Conservation (phyloP, 2,888 invertebrate genomes). For the Scaptomyza flava region DNA sequence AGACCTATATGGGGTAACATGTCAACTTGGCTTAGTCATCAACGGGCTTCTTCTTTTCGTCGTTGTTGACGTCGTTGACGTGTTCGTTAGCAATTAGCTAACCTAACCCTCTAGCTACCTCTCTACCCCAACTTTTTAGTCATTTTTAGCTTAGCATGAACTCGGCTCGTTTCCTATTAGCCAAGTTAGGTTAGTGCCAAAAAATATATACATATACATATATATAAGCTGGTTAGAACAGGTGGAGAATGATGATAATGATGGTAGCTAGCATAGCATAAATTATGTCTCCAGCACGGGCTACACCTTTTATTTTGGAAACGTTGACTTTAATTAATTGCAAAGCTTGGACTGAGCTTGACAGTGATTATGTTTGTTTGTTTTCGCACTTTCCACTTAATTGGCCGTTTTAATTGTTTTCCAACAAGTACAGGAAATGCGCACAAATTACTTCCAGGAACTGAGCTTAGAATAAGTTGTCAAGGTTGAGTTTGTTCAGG, state of each 20-base stretch:
- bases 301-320: conserved; percentile 35
- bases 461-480: conserved; percentile 10
- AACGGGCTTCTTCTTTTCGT: conserved; percentile 13
- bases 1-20: conserved; percentile 13
- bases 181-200: conserved; percentile 52
- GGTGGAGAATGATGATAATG: conserved; percentile 46
- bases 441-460: conserved; percentile 59
- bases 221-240: conserved; percentile 4
- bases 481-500: conserved; percentile 41
- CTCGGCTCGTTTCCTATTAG: conserved; percentile 58
- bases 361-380: conserved; percentile 43
- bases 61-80: conserved; percentile 47
- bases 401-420: conserved; percentile 63
- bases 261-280: conserved; percentile 36
- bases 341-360: conserved; percentile 15
- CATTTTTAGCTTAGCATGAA: conserved; percentile 20
- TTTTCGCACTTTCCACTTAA: conserved; percentile 53
- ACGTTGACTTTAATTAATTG: conserved; percentile 37
- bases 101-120: conserved; percentile 37
- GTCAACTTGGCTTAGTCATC: conserved; percentile 45
- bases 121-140: conserved; percentile 1
- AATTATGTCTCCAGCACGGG: conserved; percentile 52
- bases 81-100: conserved; percentile 65
- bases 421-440: conserved; percentile 45
- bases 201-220: conserved; percentile 40